Conservation (phyloP, 2,888 invertebrate species). For the Polydesmus complanatus region DNA sequence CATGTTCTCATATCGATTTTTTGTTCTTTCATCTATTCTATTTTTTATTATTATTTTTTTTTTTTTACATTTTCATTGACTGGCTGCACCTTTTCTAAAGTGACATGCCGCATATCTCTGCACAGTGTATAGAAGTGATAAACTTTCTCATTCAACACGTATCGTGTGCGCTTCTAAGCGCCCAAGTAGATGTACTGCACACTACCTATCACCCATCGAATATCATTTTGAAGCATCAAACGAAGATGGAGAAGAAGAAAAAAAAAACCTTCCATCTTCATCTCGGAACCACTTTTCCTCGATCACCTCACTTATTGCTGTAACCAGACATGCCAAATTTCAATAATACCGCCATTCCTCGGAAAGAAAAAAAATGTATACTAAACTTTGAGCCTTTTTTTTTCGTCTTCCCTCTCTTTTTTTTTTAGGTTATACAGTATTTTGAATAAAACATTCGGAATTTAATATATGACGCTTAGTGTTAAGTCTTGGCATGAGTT, state of each 20-base stretch:
- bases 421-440: neutral
- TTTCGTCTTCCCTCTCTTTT: neutral
- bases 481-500: neutral
- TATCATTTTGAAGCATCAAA: too few species aligned
- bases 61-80: too few species aligned
- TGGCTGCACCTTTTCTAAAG: too few species aligned
- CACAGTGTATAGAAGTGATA: neutral
- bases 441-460: neutral
- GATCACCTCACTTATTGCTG: neutral
- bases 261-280: neutral
- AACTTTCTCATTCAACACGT: neutral
- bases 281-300: neutral
- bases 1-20: too few species aligned
- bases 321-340: neutral
- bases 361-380: neutral
- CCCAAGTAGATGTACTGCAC: too few species aligned
- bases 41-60: too few species aligned
- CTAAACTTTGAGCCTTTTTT: neutral
- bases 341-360: neutral
- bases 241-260: neutral
- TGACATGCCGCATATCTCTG: too few species aligned
- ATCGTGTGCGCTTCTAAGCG: too few species aligned
- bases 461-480: neutral
- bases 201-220: too few species aligned
- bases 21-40: too few species aligned